Conservation (phyloP, 2,797 vertebrate genomes). For the Orientallactaga sibirica region DNA sequence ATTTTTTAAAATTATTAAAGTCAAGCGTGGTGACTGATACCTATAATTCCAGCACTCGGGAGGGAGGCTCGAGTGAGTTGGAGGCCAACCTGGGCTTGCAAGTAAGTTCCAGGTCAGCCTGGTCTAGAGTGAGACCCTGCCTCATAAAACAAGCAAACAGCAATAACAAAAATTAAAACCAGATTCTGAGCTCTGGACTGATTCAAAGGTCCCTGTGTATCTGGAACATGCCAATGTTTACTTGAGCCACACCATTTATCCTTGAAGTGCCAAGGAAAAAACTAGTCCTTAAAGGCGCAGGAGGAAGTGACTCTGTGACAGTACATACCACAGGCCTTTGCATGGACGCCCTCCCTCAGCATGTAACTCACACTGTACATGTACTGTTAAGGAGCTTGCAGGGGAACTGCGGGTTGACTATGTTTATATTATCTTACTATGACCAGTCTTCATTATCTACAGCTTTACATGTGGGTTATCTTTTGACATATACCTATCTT, state of each 20-base stretch:
- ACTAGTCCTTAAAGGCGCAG: background rate
- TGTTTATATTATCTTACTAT: too few species aligned
- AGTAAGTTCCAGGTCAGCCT: too few species aligned
- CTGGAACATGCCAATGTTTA: background rate
- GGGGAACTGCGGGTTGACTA: background rate
- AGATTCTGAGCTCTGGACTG: background rate
- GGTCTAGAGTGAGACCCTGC: too few species aligned
- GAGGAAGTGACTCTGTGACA: background rate
- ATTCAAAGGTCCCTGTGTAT: background rate
- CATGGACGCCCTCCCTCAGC: background rate
- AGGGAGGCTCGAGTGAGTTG: too few species aligned
- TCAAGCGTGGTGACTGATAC: too few species aligned
- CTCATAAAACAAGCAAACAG: too few species aligned
- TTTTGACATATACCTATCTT: too few species aligned
- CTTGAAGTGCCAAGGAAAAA: background rate
- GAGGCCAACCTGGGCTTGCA: too few species aligned
- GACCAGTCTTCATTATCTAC: too few species aligned
- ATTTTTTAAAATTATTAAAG: background rate
- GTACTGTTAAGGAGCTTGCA: background rate
- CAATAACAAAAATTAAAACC: too few species aligned
- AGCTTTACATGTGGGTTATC: too few species aligned
- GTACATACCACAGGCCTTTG: background rate
- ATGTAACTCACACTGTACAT: background rate
- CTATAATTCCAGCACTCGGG: too few species aligned
- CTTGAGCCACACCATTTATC: background rate